Conservation (phyloP, 2,797 vertebrate species). For the Leuciscus waleckii region DNA sequence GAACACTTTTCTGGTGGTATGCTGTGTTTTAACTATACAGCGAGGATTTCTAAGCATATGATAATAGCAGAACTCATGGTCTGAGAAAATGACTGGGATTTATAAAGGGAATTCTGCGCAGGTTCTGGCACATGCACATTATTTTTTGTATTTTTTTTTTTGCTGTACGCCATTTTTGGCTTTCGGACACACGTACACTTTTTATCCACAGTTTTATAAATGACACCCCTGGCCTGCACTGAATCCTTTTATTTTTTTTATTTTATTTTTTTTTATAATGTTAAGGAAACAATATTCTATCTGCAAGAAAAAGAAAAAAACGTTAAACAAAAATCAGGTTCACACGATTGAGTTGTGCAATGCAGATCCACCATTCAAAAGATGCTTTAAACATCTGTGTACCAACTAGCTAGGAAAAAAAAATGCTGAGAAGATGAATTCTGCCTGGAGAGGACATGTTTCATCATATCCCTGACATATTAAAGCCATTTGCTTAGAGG, state of each 20-base stretch:
- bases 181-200: too few relatives aligned
- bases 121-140: too few relatives aligned
- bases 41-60: too few relatives aligned
- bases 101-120: too few relatives aligned
- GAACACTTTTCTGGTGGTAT: too few relatives aligned
- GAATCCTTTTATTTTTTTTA: too few relatives aligned
- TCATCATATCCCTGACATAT: constrained; percentile 26
- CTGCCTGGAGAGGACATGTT: constrained; percentile 15
- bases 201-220: background rate
- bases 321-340: background rate
- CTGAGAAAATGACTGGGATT: too few relatives aligned
- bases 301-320: background rate
- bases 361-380: constrained; percentile 15
- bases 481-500: constrained; percentile 14
- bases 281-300: background rate
- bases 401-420: background rate
- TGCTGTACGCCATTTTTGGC: too few relatives aligned
- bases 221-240: background rate
- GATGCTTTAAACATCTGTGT: background rate
- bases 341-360: constrained; percentile 16
- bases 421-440: constrained; percentile 3
- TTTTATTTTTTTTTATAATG: background rate
- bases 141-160: too few relatives aligned
- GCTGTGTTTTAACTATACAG: too few relatives aligned
- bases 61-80: too few relatives aligned